Evolutionary conservation across 1,140 invertebrate genomes (phyloP).

Genomic region (Pseudomyrmex gracilis): DNA sequence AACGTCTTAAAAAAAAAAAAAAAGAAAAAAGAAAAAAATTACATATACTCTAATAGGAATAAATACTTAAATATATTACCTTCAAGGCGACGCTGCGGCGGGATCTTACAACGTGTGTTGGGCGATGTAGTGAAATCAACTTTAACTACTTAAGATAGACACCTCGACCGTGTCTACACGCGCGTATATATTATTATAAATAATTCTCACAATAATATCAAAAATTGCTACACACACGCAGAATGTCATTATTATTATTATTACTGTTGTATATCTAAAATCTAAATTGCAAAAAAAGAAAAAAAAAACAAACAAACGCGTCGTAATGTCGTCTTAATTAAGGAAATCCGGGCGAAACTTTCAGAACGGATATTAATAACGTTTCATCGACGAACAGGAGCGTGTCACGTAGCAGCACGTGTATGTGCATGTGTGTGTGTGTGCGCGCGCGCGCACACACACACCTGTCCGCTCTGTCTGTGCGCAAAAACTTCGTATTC

Average conservation of each 20-base stretch:
- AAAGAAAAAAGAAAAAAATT: neutral
- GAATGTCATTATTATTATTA: slow-evolving; percentile 7
- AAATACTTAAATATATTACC: slow-evolving; percentile 11
- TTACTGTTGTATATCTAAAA: neutral
- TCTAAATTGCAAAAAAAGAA: too few species aligned
- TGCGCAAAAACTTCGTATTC: too few species aligned
- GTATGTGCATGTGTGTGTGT: too few species aligned
- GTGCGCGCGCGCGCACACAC: too few species aligned
- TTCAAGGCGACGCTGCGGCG: slow-evolving; percentile 13
- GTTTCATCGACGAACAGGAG: too few species aligned
- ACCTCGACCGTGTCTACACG: neutral
- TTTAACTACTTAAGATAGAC: neutral
- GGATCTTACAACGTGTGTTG: slow-evolving; percentile 5
- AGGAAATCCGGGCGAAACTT: too few species aligned
- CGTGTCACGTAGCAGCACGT: too few species aligned
- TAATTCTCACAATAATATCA: slow-evolving; percentile 4
- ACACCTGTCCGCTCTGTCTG: too few species aligned
- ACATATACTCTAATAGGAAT: slow-evolving; percentile 1
- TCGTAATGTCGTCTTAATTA: slow-evolving; percentile 4
- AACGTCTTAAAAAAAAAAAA: slow-evolving; percentile 40
- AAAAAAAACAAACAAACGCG: slow-evolving; percentile 25
- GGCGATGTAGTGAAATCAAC: neutral
- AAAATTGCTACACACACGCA: neutral
- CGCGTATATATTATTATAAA: slow-evolving; percentile 1
- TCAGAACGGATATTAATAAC: too few species aligned